Evolutionary conservation across 2,888 invertebrate species (phyloP).

Genomic region (Tenthredo livida): DNA sequence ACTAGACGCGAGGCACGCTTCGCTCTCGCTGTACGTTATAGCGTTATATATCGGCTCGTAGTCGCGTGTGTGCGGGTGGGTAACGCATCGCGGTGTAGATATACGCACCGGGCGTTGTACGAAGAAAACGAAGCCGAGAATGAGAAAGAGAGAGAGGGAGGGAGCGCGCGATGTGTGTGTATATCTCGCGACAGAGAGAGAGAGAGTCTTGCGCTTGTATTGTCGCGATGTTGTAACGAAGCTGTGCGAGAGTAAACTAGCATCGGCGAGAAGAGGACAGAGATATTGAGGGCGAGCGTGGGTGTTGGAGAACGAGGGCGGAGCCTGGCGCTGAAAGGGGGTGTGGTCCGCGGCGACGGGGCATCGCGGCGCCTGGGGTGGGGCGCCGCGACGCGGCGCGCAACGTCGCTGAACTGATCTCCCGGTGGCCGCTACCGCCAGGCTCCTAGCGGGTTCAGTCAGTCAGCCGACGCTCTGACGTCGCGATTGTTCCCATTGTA

Average conservation of each 20-base stretch:
- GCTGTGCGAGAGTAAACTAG: not conserved
- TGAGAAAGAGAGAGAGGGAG: not conserved
- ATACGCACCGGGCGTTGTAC: not conserved
- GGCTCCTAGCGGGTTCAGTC: slow-evolving; percentile 72
- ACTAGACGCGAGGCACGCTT: slow-evolving; percentile 14
- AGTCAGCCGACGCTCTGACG: slow-evolving; percentile 74
- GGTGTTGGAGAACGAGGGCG: slow-evolving; percentile 72
- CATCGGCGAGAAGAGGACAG: slow-evolving; percentile 43
- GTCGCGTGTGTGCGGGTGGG: not conserved
- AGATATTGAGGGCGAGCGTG: slow-evolving; percentile 63
- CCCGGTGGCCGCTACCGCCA: slow-evolving; percentile 58
- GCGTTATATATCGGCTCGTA: not conserved
- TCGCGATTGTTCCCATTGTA: slow-evolving; percentile 76
- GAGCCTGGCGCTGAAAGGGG: slow-evolving; percentile 68
- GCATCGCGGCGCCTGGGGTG: slow-evolving; percentile 34
- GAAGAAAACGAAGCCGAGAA: slow-evolving; percentile 56
- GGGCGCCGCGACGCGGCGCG: slow-evolving; percentile 64
- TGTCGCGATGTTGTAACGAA: slow-evolving; percentile 9
- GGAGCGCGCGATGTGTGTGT: not conserved
- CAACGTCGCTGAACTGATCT: slow-evolving; percentile 58
- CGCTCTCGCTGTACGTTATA: not conserved
- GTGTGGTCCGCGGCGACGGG: slow-evolving; percentile 64
- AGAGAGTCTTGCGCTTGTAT: not conserved
- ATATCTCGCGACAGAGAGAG: not conserved
- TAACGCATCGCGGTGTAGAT: not conserved